Percentiles rank a stretch among this genome's conserved stretches.
Evolutionary conservation across 2,797 vertebrate species (phyloP).

Genomic region (Pogoniulus pusillus): DNA sequence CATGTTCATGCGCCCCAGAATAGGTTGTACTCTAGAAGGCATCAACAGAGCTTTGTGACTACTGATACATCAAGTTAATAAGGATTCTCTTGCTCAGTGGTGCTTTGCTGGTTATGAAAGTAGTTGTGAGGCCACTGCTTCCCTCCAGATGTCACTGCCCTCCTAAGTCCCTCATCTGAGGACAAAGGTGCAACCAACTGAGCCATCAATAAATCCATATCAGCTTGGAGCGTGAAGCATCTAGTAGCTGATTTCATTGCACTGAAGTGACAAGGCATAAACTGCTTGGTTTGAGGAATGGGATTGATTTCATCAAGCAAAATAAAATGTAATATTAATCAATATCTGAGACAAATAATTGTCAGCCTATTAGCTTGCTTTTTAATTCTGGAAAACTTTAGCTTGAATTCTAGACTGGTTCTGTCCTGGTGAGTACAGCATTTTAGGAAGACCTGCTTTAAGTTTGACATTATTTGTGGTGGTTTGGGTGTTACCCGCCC

Average conservation of each 20-base stretch:
- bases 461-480: conserved; percentile 23
- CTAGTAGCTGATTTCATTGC: conserved; percentile 24
- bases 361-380: conserved; percentile 8
- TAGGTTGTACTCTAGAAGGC: background rate
- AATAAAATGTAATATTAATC: conserved; percentile 48
- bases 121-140: background rate
- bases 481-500: no score
- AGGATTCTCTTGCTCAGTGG: background rate
- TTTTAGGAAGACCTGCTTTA: conserved; percentile 7
- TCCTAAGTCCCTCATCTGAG: background rate
- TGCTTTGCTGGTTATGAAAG: background rate
- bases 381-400: conserved; percentile 46
- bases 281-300: conserved; percentile 4
- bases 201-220: background rate
- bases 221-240: background rate
- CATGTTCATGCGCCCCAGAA: background rate
- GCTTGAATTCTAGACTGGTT: conserved; percentile 25
- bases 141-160: conserved; percentile 31
- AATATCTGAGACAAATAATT: conserved; percentile 43
- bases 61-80: accelerated
- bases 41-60: background rate
- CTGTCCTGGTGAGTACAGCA: background rate
- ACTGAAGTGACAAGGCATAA: background rate
- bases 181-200: background rate
- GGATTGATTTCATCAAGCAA: conserved; percentile 36